Percentiles rank a stretch among this genome's conserved stretches.
These are phyloP conservation scores for Delichon dasypus DNA, from an alignment of 2,797 vertebrate genomes.

Conservation along the genomic window DNA sequence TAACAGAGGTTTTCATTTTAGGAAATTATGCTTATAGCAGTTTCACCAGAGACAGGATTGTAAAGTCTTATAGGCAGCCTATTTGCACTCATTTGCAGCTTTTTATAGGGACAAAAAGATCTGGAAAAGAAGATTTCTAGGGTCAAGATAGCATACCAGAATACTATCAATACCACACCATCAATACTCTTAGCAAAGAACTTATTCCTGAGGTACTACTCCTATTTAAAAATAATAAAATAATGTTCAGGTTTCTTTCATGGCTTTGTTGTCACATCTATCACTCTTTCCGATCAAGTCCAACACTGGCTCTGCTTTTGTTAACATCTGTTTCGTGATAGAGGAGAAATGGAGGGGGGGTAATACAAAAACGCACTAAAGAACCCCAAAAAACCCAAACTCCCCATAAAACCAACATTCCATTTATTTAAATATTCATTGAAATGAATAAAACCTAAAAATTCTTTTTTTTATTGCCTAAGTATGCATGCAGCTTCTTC, in stretches of 20 bases:
- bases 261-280: not conserved
- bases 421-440: not conserved
- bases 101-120: not conserved
- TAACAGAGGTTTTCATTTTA: not conserved
- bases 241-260: not conserved
- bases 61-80: not conserved
- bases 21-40: not conserved
- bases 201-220: not conserved
- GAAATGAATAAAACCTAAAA: not conserved
- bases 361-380: not conserved
- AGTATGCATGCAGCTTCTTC: not conserved
- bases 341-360: fast-evolving
- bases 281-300: not conserved
- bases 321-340: not conserved
- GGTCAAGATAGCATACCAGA: not conserved
- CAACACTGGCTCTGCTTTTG: not conserved
- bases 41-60: not conserved
- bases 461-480: not conserved
- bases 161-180: not conserved
- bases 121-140: not conserved
- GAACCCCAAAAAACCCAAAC: not conserved
- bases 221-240: not conserved
- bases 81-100: not conserved
- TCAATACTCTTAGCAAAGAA: not conserved
- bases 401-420: not conserved